These are phyloP conservation scores for Trachelus troglodyta DNA, from an alignment of 2,888 invertebrate species.

Conservation along the genomic window DNA sequence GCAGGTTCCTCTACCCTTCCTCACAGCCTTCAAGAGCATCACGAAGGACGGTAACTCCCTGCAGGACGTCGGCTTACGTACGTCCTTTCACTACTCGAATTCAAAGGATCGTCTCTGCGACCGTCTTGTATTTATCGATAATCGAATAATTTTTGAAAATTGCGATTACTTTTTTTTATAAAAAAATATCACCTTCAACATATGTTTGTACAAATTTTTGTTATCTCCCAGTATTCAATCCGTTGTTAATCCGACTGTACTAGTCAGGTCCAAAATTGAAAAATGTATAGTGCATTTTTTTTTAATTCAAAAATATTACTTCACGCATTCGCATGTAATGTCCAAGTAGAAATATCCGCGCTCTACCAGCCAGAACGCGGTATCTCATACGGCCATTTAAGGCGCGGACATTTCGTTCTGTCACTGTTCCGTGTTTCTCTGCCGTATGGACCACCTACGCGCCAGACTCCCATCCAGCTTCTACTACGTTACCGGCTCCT, in stretches of 20 bases:
- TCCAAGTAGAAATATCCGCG: neutral
- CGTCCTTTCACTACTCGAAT: neutral
- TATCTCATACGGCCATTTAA: slow-evolving; percentile 59
- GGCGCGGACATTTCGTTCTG: slow-evolving; percentile 64
- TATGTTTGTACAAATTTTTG: neutral
- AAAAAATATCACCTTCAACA: neutral
- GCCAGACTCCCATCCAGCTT: slow-evolving; percentile 39
- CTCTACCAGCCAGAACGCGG: slow-evolving; percentile 25
- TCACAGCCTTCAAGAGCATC: neutral
- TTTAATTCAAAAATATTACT: neutral
- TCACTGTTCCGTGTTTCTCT: slow-evolving; percentile 59
- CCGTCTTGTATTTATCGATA: neutral
- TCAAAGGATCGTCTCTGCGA: neutral
- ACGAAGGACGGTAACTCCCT: neutral
- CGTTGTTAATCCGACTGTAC: neutral
- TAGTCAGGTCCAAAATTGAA: neutral
- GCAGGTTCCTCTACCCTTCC: slow-evolving; percentile 15
- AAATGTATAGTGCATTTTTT: neutral
- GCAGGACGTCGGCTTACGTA: neutral
- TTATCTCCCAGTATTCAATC: neutral
- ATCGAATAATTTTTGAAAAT: neutral
- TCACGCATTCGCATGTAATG: neutral
- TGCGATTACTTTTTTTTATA: neutral
- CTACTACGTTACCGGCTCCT: slow-evolving; percentile 23
- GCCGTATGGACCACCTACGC: slow-evolving; percentile 59